A percentile compares a stretch with the other conserved stretches of the same genome.
Conservation (phyloP, 2,888 invertebrate species). For the Acrobasis consociella region DNA sequence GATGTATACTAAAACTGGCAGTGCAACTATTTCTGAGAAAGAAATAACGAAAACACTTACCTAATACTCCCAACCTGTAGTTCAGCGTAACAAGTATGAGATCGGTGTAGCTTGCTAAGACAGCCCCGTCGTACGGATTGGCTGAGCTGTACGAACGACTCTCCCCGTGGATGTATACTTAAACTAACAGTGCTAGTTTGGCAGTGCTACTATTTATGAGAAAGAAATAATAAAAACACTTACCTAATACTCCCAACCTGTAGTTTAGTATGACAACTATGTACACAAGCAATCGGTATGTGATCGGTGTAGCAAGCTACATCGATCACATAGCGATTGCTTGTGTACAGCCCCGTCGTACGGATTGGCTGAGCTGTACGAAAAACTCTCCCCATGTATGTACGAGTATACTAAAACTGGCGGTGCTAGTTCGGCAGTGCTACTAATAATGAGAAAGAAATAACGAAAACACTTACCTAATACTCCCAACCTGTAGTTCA, state of each 20-base stretch:
- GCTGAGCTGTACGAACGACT: constrained; percentile 97
- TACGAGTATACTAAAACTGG: constrained; percentile 92
- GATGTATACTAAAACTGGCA: constrained; percentile 88
- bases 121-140: constrained; percentile 97
- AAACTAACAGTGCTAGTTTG: too few relatives aligned
- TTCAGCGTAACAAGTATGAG: constrained; percentile 98
- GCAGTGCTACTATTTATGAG: too few relatives aligned
- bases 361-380: constrained; percentile 96
- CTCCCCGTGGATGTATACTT: constrained; percentile 93
- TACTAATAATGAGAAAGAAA: background rate
- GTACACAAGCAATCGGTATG: too few relatives aligned
- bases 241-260: constrained; percentile 94
- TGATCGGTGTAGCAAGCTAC: constrained; percentile 95
- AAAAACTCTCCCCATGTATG: constrained; percentile 94
- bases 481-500: constrained; percentile 97
- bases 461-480: constrained; percentile 83
- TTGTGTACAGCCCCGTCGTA: constrained; percentile 97
- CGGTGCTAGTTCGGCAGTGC: too few relatives aligned
- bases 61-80: constrained; percentile 95
- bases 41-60: constrained; percentile 68
- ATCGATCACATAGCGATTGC: too few relatives aligned
- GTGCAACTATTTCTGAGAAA: too few relatives aligned
- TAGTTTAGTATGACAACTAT: constrained; percentile 98
- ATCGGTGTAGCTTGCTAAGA: constrained; percentile 94
- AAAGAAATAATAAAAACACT: constrained; percentile 45